Base-by-base conservation (phyloP, 92 coral and sea anemone species). In the Galaxea fascicularis region DNA sequence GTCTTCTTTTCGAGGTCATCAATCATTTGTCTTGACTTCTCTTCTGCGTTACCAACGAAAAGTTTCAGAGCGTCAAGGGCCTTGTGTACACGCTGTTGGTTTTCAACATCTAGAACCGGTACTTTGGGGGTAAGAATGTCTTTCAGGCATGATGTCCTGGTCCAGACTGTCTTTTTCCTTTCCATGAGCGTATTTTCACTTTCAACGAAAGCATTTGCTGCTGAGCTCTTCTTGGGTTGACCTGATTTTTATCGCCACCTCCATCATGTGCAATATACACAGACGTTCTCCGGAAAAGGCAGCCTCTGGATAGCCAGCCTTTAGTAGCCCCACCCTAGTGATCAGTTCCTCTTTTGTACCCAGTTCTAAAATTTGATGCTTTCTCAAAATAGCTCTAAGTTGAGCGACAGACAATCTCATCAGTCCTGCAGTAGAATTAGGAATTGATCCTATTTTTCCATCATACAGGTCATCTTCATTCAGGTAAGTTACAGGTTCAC, bases 341-440 rank as follows among this genome's bases (percentile, higher is more conserved):
- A 74, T 76, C 41, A 92, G 70, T 72, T 92, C 93, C 49, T 89
- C 92, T 76, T 85, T 86, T 12, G 88, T 73, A 10, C 92, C 95
- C 79, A 73, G 53, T 62, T 84, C 88, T 65, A 84, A 71, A 51
- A 88, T 63, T 64, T 24, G 68, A 35, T 88, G 95, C 31, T 25
- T 24, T 70, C 87, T 84, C 69, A 89, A 49, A 30, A 91, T 85
- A 14, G 87, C 88, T 84, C 90, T 39, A 57, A 84, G 82, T 8
- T 88, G 84, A 65, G 92, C 88, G 14, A 73, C 92, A 28, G 86
- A 75, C 64, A 88, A 68, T 74, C 85, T 88, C 81, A 74, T 64
- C 27, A 91, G 81, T 21, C 84, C 92, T 78, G 88, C 89, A 13
- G 84, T 84, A 17, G 94, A 83, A 29, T 64, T 72, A 16, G 90